Conservation (phyloP, 2,888 invertebrate species). For the Agonopterix alstromeriana region DNA sequence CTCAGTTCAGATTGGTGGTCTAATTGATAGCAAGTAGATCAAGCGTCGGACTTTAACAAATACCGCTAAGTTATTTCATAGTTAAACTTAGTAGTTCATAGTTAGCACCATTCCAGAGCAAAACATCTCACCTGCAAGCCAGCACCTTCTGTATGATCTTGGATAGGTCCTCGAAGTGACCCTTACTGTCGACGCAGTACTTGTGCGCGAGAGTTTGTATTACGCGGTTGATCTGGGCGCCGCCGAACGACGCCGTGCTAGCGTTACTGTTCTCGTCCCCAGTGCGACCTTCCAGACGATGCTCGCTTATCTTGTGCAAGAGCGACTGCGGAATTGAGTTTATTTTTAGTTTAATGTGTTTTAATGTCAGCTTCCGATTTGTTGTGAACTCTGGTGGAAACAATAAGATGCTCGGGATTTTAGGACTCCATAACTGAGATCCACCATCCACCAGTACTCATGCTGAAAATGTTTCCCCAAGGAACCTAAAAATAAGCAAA, state of each 20-base stretch:
- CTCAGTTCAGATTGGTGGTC: too few species aligned
- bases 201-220: slow-evolving; percentile 96
- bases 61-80: too few species aligned
- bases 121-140: slow-evolving; percentile 81
- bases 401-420: too few species aligned
- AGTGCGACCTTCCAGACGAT: slow-evolving; percentile 82
- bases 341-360: not conserved
- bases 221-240: slow-evolving; percentile 90
- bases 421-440: too few species aligned
- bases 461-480: too few species aligned
- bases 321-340: slow-evolving; percentile 70
- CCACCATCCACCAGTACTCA: too few species aligned
- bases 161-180: slow-evolving; percentile 95
- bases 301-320: slow-evolving; percentile 91
- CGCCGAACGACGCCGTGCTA: slow-evolving; percentile 71
- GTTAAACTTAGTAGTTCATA: too few species aligned
- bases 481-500: too few species aligned
- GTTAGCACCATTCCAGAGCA: too few species aligned
- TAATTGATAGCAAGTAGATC: too few species aligned
- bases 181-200: slow-evolving; percentile 96
- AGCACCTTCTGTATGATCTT: slow-evolving; percentile 93
- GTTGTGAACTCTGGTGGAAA: too few species aligned
- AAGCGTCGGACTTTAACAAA: too few species aligned
- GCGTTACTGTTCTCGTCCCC: slow-evolving; percentile 70
- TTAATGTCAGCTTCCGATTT: not conserved